Evolutionary conservation across 64 coral and sea anemone genomes (phyloP).

Genomic region (Montipora foliosa): DNA sequence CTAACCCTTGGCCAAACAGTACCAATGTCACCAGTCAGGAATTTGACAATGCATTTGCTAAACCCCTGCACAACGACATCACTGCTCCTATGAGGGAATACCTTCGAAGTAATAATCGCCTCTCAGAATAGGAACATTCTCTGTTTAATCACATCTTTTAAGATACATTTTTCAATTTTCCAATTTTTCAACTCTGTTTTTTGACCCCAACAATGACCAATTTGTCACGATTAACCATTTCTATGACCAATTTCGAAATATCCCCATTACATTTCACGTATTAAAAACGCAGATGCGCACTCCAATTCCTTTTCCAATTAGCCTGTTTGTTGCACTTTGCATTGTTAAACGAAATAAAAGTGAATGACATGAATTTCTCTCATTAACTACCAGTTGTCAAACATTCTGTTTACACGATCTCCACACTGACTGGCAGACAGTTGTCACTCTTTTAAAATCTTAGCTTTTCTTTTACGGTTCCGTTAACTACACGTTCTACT

Average conservation of each 20-base stretch:
- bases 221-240: background rate
- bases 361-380: background rate
- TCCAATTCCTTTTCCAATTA: background rate
- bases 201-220: background rate
- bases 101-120: background rate
- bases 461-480: no score
- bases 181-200: no score
- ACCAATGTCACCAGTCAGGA: constrained; percentile 12
- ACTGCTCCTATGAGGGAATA: background rate
- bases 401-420: background rate
- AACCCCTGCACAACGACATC: background rate
- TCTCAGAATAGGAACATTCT: background rate
- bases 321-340: background rate
- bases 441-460: no score
- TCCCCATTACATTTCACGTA: background rate
- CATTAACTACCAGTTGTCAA: background rate
- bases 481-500: no score
- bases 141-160: background rate
- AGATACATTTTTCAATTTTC: background rate
- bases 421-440: no score
- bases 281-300: background rate
- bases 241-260: background rate
- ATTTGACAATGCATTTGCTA: constrained; percentile 5
- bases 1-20: constrained; percentile 23
- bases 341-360: background rate